Evolutionary conservation across 1,140 invertebrate genomes (phyloP), one percentile per base, ranked within the genome.

Genomic region (Helicorthomorpha holstii): DNA sequence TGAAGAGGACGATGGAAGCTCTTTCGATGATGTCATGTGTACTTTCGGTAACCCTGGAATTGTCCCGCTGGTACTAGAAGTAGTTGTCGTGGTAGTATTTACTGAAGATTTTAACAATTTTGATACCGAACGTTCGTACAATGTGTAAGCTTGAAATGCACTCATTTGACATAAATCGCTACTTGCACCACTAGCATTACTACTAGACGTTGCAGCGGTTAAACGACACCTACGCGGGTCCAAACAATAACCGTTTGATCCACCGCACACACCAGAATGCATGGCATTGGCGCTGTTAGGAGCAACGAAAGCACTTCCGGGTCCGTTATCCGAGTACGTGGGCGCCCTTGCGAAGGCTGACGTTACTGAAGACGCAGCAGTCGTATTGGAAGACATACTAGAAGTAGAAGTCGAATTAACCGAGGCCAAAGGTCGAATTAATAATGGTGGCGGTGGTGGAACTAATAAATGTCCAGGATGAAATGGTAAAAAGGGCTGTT

Each of bases 281-380:
- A 46, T 46, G 38, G 38, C 12, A 12, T 41, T 12, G 44, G 7
- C 12, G 19, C 4, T 7, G 19, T 3, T 23, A n/a, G 42, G 44
- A 4, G 19, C 12, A 4, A 22, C 7, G 19, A 46, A 22, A 7
- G 19, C 25, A 19, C 44, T 46, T 4, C 44, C 19, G 44, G 4
- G 4, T 7, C 44, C 44, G 44, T 19, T 19, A 46, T 46, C 25
- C 19, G 44, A 10, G 4, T 19, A 3, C 52, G 56, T 3, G 55
- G 21, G 22, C 52, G 53, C 22, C 54, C 49, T n/a, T 55, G 49
- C 50, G 70, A 67, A 3, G 73, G 61, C 57, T 75, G 76, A 34
- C 67, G 64, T 27, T 61, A 53, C 16, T 10, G n/a, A 16, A 19
- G 53, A 4, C 47, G 51, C 27, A 7, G 29, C 29, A 16, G 7